These are phyloP conservation scores for Iguana delicatissima DNA, from an alignment of 2,797 vertebrate species.

Conservation along the genomic window DNA sequence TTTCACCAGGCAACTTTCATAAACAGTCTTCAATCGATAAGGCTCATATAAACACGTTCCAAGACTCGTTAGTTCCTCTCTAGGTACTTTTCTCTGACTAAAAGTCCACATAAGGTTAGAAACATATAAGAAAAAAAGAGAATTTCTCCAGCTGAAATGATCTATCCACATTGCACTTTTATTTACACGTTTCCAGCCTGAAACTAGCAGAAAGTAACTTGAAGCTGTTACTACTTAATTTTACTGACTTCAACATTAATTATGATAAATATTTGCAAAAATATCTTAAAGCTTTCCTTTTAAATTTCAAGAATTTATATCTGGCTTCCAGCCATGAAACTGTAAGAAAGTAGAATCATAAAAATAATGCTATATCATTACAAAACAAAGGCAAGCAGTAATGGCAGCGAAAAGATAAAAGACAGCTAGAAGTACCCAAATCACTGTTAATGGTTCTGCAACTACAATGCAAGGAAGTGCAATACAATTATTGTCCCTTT, in stretches of 20 bases:
- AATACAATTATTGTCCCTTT: too few species aligned
- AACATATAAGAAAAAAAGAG: background rate
- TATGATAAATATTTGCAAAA: background rate
- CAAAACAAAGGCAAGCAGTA: background rate
- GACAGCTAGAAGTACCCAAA: background rate
- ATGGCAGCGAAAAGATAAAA: background rate
- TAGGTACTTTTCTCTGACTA: constrained; percentile 5
- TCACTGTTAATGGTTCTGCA: background rate
- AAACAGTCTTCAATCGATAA: constrained; percentile 5
- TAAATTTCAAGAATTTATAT: background rate
- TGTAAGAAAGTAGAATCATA: background rate
- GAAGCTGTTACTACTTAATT: background rate
- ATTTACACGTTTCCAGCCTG: background rate
- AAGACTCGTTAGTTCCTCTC: background rate
- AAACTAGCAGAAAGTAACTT: constrained; percentile 7
- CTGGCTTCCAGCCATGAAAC: too few species aligned
- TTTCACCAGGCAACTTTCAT: background rate
- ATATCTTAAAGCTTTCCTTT: background rate
- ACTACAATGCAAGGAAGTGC: background rate
- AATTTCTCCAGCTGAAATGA: background rate
- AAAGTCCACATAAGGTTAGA: fast-evolving
- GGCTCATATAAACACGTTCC: background rate
- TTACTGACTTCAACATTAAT: background rate
- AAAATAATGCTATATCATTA: background rate
- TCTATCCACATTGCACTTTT: background rate